A percentile compares a stretch with the other conserved stretches of the same genome.
These are phyloP conservation scores for Fragum whitleyi DNA, from an alignment of 2,888 invertebrate species.

Conservation along the genomic window DNA sequence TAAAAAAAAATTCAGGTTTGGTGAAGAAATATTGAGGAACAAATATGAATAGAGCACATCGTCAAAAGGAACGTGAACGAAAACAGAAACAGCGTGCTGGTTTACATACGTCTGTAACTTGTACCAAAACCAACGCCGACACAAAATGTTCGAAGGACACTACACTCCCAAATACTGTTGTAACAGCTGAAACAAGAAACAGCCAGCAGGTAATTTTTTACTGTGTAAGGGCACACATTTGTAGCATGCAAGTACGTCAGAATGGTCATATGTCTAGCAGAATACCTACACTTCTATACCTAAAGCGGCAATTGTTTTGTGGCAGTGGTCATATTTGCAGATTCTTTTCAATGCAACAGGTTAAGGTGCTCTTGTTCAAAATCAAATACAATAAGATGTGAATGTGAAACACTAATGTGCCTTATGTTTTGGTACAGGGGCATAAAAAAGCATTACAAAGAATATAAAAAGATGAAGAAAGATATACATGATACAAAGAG, in stretches of 20 bases:
- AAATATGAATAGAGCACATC: not conserved
- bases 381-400: too few species aligned
- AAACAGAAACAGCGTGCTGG: slow-evolving; percentile 3
- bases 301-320: too few species aligned
- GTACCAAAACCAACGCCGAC: not conserved
- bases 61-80: slow-evolving; percentile 2
- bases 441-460: too few species aligned
- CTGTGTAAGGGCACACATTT: too few species aligned
- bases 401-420: too few species aligned
- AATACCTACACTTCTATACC: not conserved
- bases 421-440: too few species aligned
- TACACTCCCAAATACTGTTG: not conserved
- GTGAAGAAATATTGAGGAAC: not conserved
- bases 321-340: too few species aligned
- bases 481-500: too few species aligned
- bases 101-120: not conserved
- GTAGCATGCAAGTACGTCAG: not conserved
- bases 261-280: not conserved
- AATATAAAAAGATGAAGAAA: too few species aligned
- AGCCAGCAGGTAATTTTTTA: not conserved
- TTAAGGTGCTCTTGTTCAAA: too few species aligned
- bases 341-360: too few species aligned
- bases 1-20: slow-evolving; percentile 1
- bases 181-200: not conserved
- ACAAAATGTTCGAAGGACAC: not conserved